Evolutionary conservation across 2,888 invertebrate species (phyloP), one percentile per base, ranked within the genome.

Genomic region (Listrodromus nycthemerus): DNA sequence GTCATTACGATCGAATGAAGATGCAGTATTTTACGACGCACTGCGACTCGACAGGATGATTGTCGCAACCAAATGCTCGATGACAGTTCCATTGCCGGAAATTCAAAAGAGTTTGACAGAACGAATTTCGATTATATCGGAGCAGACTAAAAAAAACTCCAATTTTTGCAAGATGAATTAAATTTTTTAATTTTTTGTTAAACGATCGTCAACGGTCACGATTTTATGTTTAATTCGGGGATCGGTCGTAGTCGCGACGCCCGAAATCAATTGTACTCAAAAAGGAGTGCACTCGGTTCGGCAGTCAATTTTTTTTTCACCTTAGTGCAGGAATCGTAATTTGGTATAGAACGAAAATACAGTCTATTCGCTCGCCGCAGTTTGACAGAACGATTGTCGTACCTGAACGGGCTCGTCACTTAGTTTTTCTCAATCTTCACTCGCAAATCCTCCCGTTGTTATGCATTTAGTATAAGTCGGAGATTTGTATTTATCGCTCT

Each of bases 391-490:
- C 16, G 21, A 27, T 71, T n/a, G 27, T 52, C 82, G 67, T 76
- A 82, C 80, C 83, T 80, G 80, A 70, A 70, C 63, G 78, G 69
- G 67, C n/a, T 50, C 48, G 61, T 78, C 77, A 41, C 77, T 73
- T 89, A 87, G 58, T 61, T n/a, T 61, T 30, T 61, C 58, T 61
- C 58, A 87, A 87, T 86, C 75, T 88, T 88, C 88, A 91, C 86
- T 87, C 86, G 85, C 83, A 84, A 86, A 86, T 88, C 86, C 83
- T 82, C 80, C 65, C 74, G 81, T 88, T 79, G 88, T 88, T 86
- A 88, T 85, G 88, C 90, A 91, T 91, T 90, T 90, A 89, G 89
- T 87, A 86, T 87, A 86, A 81, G 65, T 73, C 10, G 63, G 58
- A 83, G 76, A 74, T 75, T 76, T 83, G 48, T 73, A 52, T 55